These are phyloP conservation scores for Merluccius polli DNA, from an alignment of 2,797 vertebrate species.

Conservation along the genomic window DNA sequence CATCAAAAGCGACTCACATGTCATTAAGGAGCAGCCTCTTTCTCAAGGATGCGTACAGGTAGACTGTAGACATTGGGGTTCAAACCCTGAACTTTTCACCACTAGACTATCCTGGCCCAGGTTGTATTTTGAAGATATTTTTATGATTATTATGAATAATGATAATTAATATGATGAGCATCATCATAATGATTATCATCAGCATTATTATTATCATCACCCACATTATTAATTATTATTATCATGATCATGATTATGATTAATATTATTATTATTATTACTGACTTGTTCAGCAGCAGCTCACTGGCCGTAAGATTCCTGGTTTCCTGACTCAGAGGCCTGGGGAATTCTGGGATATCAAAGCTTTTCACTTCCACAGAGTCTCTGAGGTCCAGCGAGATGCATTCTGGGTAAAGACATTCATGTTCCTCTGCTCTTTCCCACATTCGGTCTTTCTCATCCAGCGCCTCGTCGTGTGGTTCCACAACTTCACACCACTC, in stretches of 20 bases:
- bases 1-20: not conserved
- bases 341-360: conserved; percentile 43
- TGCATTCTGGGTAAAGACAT: conserved; percentile 27
- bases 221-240: not conserved
- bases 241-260: not conserved
- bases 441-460: conserved; percentile 15
- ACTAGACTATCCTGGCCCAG: too few species aligned
- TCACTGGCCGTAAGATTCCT: conserved; percentile 71
- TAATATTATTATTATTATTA: conserved; percentile 8
- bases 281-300: conserved; percentile 76
- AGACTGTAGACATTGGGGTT: too few species aligned
- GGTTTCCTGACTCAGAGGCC: conserved; percentile 58
- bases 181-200: too few species aligned
- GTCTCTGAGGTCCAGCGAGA: conserved; percentile 31
- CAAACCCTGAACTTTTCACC: too few species aligned
- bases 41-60: too few species aligned
- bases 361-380: conserved; percentile 46
- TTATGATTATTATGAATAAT: too few species aligned
- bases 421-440: conserved; percentile 34
- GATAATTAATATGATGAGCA: too few species aligned
- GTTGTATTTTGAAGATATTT: too few species aligned
- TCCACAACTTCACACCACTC: not conserved
- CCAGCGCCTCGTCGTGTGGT: conserved; percentile 8
- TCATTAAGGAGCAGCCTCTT: too few species aligned
- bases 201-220: too few species aligned